Conservation (phyloP, 2,113 vertebrate species). For the Gymnobelideus leadbeateri region DNA sequence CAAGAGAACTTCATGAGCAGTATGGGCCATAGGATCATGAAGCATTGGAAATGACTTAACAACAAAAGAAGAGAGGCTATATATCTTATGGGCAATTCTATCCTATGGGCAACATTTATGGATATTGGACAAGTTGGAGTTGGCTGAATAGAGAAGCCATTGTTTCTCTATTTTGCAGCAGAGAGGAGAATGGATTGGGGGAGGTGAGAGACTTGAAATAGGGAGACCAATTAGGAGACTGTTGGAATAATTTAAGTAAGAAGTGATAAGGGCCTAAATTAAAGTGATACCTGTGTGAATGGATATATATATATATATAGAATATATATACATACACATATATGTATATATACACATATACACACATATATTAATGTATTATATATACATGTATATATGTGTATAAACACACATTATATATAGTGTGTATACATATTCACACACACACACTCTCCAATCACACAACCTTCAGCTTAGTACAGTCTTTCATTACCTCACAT, state of each 20-base stretch:
- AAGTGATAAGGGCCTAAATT: not conserved
- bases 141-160: not conserved
- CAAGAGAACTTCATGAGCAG: no score
- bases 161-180: no score
- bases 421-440: not conserved
- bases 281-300: not conserved
- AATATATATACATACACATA: no score
- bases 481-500: not conserved
- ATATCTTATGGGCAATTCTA: not conserved
- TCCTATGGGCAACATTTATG: not conserved
- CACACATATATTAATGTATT: not conserved
- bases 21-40: no score
- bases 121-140: not conserved
- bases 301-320: no score
- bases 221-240: not conserved
- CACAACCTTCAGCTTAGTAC: not conserved
- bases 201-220: not conserved
- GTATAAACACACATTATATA: no score
- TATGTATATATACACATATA: no score
- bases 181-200: not conserved
- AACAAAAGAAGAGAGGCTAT: no score
- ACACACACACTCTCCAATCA: not conserved
- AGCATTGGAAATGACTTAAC: no score
- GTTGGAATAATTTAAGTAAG: not conserved
- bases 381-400: no score